phyloP scores from a whole-genome alignment of 2,888 invertebrate species.

The Sisyra nigra region DNA sequence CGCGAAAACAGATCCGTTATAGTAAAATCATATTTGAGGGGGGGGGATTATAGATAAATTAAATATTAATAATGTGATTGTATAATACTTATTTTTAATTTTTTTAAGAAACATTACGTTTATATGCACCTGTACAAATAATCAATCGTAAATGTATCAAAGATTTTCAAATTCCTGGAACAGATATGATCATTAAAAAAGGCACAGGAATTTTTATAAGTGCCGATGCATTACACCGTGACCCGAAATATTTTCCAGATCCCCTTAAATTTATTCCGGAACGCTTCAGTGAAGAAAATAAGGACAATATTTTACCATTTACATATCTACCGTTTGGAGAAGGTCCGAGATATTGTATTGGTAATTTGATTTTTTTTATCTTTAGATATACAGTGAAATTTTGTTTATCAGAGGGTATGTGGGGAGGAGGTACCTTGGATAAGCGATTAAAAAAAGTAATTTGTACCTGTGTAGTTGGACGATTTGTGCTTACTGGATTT shows the following conservation, averaged over 20 bases:
- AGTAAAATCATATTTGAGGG: too few relatives aligned
- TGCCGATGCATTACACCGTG: background rate
- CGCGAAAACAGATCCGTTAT: too few relatives aligned
- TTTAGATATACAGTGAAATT: too few relatives aligned
- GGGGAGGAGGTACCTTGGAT: too few relatives aligned
- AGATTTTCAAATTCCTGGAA: conserved; percentile 1
- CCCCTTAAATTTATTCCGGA: background rate
- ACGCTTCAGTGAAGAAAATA: background rate
- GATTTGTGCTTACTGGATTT: too few relatives aligned
- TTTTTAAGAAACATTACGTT: background rate
- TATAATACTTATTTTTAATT: too few relatives aligned
- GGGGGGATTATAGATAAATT: too few relatives aligned
- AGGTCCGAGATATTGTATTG: conserved; percentile 1
- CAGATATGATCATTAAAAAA: background rate
- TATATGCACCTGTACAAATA: background rate
- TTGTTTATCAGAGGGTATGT: too few relatives aligned
- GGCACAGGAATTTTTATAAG: background rate
- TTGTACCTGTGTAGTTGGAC: too few relatives aligned
- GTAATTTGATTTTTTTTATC: background rate
- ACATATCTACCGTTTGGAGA: conserved; percentile 1
- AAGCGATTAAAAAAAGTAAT: too few relatives aligned
- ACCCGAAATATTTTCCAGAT: conserved; percentile 2
- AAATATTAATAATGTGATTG: too few relatives aligned
- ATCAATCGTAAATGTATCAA: background rate
- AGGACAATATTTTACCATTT: background rate